These are phyloP conservation scores for Tachystola acroxantha DNA, from an alignment of 2,888 invertebrate genomes.

Conservation along the genomic window DNA sequence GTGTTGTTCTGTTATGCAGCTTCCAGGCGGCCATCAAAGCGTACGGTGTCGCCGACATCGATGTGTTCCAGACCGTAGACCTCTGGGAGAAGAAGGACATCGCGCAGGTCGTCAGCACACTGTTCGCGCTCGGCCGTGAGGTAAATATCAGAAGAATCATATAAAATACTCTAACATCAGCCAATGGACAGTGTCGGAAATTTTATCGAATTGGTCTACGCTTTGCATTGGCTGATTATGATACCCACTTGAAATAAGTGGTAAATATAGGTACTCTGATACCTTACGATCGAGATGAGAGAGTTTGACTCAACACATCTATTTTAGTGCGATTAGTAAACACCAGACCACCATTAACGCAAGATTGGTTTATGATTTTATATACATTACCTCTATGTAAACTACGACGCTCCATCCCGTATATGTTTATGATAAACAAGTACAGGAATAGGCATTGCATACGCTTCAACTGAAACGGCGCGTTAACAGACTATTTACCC, in stretches of 20 bases:
- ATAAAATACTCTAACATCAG: neutral
- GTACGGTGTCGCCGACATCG: slow-evolving; percentile 93
- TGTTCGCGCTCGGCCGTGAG: slow-evolving; percentile 91
- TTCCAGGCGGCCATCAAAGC: slow-evolving; percentile 92
- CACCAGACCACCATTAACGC: slow-evolving; percentile 8
- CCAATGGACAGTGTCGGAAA: neutral
- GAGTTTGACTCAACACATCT: neutral
- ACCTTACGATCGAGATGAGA: neutral
- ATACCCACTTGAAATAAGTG: too few relatives aligned
- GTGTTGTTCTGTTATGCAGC: slow-evolving; percentile 37
- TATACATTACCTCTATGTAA: slow-evolving; percentile 11
- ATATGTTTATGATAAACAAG: slow-evolving; percentile 20
- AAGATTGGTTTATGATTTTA: slow-evolving; percentile 11
- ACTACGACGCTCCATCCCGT: slow-evolving; percentile 13
- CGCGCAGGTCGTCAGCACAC: slow-evolving; percentile 88
- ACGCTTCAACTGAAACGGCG: slow-evolving; percentile 38
- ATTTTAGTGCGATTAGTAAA: neutral
- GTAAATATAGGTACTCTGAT: neutral
- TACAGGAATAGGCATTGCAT: slow-evolving; percentile 27
- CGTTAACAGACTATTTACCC: slow-evolving; percentile 54
- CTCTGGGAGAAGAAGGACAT: slow-evolving; percentile 97
- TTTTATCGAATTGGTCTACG: too few relatives aligned
- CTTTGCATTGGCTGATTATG: too few relatives aligned
- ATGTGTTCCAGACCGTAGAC: slow-evolving; percentile 98
- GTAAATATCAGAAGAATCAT: slow-evolving; percentile 57